Evolutionary conservation across 2,888 invertebrate species (phyloP).

Genomic region (Plebejus argus): DNA sequence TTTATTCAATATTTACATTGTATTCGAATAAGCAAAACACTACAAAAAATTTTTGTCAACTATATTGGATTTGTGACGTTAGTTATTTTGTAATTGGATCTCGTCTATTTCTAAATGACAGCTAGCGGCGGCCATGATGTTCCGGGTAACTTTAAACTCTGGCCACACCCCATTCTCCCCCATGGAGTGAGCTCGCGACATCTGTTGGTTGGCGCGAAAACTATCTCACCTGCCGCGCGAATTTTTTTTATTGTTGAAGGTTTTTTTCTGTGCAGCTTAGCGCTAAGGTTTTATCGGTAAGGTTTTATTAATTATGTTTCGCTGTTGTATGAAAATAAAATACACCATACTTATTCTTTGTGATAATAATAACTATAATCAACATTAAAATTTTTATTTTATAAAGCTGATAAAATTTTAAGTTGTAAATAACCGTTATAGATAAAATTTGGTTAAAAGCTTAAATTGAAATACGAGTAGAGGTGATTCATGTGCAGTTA

Average conservation of each 20-base stretch:
- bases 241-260: not conserved
- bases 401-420: not conserved
- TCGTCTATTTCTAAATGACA: conserved; percentile 25
- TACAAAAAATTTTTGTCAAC: not conserved
- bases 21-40: not conserved
- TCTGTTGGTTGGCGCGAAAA: conserved; percentile 22
- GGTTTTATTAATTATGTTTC: not conserved
- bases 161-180: conserved; percentile 30
- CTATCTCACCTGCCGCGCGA: not conserved
- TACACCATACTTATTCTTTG: not conserved
- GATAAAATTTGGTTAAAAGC: not conserved
- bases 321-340: not conserved
- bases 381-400: too few species aligned
- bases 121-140: conserved; percentile 25
- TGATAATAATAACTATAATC: too few species aligned
- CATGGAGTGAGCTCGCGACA: conserved; percentile 9
- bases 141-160: conserved; percentile 27
- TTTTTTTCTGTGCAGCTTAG: not conserved
- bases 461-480: not conserved
- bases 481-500: conserved; percentile 9
- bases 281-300: not conserved
- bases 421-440: not conserved
- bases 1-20: not conserved
- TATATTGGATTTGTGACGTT: not conserved
- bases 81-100: conserved; percentile 16